Percentiles rank a stretch among this genome's conserved stretches.
phyloP scores from a whole-genome alignment of 2,797 vertebrate species.

The Lacerta bilineata region DNA sequence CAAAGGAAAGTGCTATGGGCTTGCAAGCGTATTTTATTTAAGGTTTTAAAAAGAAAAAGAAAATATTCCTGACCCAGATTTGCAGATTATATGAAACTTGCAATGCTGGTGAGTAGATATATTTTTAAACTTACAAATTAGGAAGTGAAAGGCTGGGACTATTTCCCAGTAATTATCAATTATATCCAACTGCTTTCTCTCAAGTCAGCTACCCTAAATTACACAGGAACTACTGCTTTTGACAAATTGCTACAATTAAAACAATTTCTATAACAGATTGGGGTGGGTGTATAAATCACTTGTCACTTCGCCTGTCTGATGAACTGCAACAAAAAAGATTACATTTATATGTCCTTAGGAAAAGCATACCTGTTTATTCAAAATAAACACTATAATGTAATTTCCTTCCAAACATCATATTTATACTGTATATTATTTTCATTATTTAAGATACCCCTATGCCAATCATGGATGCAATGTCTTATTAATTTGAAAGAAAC shows the following conservation, averaged over 20 bases:
- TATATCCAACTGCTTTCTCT: constrained; percentile 50
- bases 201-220: constrained; percentile 30
- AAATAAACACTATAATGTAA: constrained; percentile 57
- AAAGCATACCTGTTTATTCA: constrained; percentile 58
- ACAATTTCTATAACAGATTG: constrained; percentile 43
- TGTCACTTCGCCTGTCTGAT: constrained; percentile 48
- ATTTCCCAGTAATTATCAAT: constrained; percentile 46
- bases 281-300: constrained; percentile 32
- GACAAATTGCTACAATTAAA: constrained; percentile 57
- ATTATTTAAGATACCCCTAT: constrained; percentile 52
- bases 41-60: not conserved
- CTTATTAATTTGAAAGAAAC: constrained; percentile 74
- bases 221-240: constrained; percentile 14
- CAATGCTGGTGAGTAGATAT: constrained; percentile 36
- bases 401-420: constrained; percentile 52
- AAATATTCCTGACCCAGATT: not conserved
- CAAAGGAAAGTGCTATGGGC: not conserved
- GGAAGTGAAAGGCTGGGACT: not conserved
- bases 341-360: constrained; percentile 55
- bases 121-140: constrained; percentile 10
- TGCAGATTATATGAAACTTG: not conserved
- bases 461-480: constrained; percentile 51
- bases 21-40: not conserved
- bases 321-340: constrained; percentile 34
- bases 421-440: constrained; percentile 25